Percentiles rank a stretch among this genome's conserved stretches.
Evolutionary conservation across 2,113 vertebrate genomes (phyloP).

Genomic region (Acanthisitta chloris): DNA sequence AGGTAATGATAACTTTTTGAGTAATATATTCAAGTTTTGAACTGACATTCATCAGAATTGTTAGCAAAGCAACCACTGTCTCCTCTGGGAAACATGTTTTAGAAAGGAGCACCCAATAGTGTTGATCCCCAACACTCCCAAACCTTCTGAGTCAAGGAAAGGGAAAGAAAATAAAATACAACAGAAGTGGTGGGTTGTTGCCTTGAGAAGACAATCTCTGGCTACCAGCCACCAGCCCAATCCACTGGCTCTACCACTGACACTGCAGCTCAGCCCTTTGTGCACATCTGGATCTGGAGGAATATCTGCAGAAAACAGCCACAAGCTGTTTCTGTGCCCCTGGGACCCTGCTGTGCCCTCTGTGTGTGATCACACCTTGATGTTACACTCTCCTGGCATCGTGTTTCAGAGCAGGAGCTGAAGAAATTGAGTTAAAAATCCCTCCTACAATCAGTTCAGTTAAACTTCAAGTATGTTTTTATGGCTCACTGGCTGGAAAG

Average conservation of each 20-base stretch:
- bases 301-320: constrained; percentile 10
- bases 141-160: not conserved
- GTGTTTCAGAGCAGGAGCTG: not conserved
- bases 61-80: not conserved
- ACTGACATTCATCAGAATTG: not conserved
- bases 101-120: rapidly evolving
- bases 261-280: rapidly evolving
- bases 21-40: not conserved
- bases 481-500: not conserved
- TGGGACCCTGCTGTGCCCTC: not conserved
- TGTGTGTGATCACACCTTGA: not conserved
- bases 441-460: not conserved
- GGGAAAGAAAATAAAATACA: not conserved
- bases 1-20: not conserved
- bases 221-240: not conserved
- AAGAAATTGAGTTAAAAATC: not conserved
- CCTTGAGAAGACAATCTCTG: not conserved
- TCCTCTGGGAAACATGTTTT: not conserved
- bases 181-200: rapidly evolving
- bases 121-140: not conserved
- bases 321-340: rapidly evolving
- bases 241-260: not conserved
- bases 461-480: not conserved
- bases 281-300: constrained; percentile 9
- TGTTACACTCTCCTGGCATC: not conserved